Conservation (phyloP, 2,888 invertebrate species). For the Rhodophaea formosa region DNA sequence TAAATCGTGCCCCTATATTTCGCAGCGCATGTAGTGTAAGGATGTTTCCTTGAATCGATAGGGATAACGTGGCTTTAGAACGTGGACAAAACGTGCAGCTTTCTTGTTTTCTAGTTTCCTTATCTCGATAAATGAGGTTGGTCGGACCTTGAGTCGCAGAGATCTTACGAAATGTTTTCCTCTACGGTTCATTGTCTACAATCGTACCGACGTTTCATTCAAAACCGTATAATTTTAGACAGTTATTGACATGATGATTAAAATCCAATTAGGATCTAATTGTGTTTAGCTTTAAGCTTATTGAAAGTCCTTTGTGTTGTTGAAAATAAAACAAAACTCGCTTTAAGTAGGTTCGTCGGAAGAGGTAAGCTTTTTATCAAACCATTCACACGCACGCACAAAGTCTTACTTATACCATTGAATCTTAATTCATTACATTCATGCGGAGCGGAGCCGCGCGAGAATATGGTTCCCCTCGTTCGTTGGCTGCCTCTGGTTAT, state of each 20-base stretch:
- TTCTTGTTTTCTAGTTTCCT: slow-evolving; percentile 50
- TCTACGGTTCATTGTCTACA: slow-evolving; percentile 47
- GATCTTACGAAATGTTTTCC: slow-evolving; percentile 58
- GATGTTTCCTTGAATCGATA: slow-evolving; percentile 58
- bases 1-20: slow-evolving; percentile 42
- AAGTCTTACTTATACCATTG: slow-evolving; percentile 63
- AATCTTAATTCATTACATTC: slow-evolving; percentile 80
- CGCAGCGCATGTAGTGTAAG: slow-evolving; percentile 50
- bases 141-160: slow-evolving; percentile 53
- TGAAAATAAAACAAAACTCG: slow-evolving; percentile 16
- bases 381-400: slow-evolving; percentile 58
- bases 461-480: slow-evolving; percentile 79
- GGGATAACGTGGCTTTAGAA: slow-evolving; percentile 44
- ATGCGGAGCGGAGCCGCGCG: slow-evolving; percentile 73
- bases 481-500: slow-evolving; percentile 78
- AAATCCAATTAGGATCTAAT: slow-evolving; percentile 44
- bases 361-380: slow-evolving; percentile 50
- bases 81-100: slow-evolving; percentile 38
- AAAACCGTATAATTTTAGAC: slow-evolving; percentile 21
- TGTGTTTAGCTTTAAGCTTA: slow-evolving; percentile 16
- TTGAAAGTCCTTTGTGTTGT: slow-evolving; percentile 6
- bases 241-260: slow-evolving; percentile 16
- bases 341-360: slow-evolving; percentile 23
- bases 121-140: slow-evolving; percentile 50
- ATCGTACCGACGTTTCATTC: slow-evolving; percentile 24